A percentile compares a stretch with the other conserved stretches of the same genome.
These are phyloP conservation scores for Mastomys coucha DNA, from an alignment of 2,113 vertebrate genomes.

Conservation along the genomic window DNA sequence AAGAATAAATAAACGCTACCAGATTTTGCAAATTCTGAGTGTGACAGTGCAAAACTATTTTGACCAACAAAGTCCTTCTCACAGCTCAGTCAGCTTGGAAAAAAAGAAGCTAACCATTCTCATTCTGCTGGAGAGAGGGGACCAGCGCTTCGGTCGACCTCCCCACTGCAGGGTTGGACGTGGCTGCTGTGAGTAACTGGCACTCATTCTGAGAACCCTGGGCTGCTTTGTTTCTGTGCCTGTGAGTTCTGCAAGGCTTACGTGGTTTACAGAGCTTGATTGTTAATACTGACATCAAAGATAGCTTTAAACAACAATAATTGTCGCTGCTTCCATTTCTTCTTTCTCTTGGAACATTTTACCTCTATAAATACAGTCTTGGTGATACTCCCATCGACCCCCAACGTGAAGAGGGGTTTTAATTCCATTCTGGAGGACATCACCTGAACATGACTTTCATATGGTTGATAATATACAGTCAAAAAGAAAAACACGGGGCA, in stretches of 20 bases:
- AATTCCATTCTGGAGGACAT: neutral
- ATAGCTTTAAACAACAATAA: conserved; percentile 44
- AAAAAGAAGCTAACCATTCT: neutral
- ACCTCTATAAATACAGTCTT: conserved; percentile 41
- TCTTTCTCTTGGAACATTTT: conserved; percentile 35
- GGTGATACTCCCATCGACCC: neutral
- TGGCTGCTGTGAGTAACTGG: neutral
- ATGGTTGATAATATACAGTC: neutral
- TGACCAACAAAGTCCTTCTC: neutral
- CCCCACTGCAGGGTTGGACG: accelerated
- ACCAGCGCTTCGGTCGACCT: neutral
- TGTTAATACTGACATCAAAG: conserved; percentile 70
- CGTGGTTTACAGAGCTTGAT: conserved; percentile 52
- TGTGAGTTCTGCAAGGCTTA: conserved; percentile 12
- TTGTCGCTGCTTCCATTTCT: conserved; percentile 6
- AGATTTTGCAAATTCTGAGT: conserved; percentile 32
- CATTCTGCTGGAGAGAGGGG: neutral
- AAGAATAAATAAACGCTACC: conserved; percentile 27
- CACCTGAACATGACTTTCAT: neutral
- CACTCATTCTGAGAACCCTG: neutral
- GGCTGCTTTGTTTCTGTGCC: conserved; percentile 33
- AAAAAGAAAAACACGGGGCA: conserved; percentile 33
- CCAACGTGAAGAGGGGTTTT: neutral
- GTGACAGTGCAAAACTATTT: conserved; percentile 1
- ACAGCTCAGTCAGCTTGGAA: neutral